Percentiles rank a stretch among this genome's conserved stretches.
Evolutionary conservation across 2,113 vertebrate species (phyloP).

Genomic region (Pachypanchax playfairii): DNA sequence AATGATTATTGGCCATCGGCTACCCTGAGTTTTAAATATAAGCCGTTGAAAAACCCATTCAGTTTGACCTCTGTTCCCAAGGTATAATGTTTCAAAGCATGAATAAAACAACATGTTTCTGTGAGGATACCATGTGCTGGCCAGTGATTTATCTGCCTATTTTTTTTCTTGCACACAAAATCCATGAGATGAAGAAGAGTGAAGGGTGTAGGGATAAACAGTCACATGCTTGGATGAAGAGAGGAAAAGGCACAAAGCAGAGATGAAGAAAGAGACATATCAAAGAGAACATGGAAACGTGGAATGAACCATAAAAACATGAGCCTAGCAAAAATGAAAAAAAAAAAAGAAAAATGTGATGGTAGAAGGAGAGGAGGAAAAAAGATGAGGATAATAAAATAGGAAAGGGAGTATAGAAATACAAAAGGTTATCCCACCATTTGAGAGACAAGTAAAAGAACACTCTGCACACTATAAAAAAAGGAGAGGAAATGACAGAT

Average conservation of each 20-base stretch:
- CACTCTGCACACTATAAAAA: background rate
- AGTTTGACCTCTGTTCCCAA: too few species aligned
- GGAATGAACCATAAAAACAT: background rate
- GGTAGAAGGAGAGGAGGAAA: background rate
- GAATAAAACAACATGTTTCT: background rate
- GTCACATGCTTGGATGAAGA: background rate
- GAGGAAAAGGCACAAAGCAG: background rate
- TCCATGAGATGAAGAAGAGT: background rate
- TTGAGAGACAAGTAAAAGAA: conserved; percentile 2
- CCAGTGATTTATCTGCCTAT: background rate
- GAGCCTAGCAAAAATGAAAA: background rate
- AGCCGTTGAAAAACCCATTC: too few species aligned
- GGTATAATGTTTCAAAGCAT: background rate
- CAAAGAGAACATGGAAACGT: background rate
- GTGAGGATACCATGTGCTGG: background rate
- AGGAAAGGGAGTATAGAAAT: conserved; percentile 4
- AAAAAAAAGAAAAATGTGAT: background rate
- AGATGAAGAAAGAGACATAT: background rate
- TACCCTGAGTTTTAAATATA: too few species aligned
- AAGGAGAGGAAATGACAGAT: background rate
- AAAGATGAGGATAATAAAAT: conserved; percentile 1
- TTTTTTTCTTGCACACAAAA: too few species aligned
- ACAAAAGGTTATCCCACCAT: conserved; percentile 5
- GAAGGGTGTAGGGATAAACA: background rate
- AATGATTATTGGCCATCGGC: too few species aligned